Evolutionary conservation across 1,140 invertebrate species (phyloP).

Genomic region (Papilio dardanus): DNA sequence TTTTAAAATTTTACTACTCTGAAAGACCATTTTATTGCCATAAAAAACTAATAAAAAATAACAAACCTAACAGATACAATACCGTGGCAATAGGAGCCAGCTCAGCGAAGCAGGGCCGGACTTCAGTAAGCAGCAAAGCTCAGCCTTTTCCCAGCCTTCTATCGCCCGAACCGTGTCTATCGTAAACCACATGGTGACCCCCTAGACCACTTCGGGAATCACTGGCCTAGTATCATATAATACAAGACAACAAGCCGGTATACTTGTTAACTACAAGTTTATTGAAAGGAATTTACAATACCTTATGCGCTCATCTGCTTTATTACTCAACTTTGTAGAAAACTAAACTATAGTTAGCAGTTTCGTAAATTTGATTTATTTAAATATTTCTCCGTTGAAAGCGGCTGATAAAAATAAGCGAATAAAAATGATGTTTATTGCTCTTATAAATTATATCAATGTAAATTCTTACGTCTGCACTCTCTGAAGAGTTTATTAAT

Average conservation of each 20-base stretch:
- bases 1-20: no score
- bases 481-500: background rate
- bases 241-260: background rate
- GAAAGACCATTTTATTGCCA: no score
- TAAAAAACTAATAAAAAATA: no score
- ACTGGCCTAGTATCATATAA: background rate
- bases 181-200: no score
- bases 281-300: slow-evolving; percentile 26
- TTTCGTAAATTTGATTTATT: slow-evolving; percentile 42
- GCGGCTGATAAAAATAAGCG: slow-evolving; percentile 41
- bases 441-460: slow-evolving; percentile 26
- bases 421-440: slow-evolving; percentile 41
- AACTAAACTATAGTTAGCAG: slow-evolving; percentile 10
- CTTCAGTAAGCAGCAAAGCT: no score
- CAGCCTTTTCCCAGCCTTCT: no score
- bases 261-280: slow-evolving; percentile 6
- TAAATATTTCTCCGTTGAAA: slow-evolving; percentile 41
- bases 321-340: slow-evolving; percentile 33
- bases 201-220: background rate
- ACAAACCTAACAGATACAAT: no score
- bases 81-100: no score
- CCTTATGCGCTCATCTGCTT: slow-evolving; percentile 12
- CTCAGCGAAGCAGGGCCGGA: no score
- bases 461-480: slow-evolving; percentile 4
- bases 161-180: no score